A percentile compares a stretch with the other conserved stretches of the same genome.
These are phyloP conservation scores for Mormyrops boulengeri DNA, from an alignment of 2,797 vertebrate genomes.

Conservation along the genomic window DNA sequence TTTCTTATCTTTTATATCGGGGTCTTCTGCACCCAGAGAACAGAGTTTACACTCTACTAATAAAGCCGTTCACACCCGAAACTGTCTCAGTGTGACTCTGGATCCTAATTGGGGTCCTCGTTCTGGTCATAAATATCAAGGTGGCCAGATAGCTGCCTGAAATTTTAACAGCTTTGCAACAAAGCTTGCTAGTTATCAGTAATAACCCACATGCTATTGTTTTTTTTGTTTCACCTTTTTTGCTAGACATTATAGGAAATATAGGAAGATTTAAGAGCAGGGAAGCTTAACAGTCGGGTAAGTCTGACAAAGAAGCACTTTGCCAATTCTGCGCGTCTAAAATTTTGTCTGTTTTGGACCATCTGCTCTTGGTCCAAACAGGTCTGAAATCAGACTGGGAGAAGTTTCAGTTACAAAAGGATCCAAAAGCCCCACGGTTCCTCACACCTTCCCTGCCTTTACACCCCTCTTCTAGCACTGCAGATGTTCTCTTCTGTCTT, in stretches of 20 bases:
- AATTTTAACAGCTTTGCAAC: neutral
- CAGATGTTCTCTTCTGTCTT: neutral
- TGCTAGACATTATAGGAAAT: neutral
- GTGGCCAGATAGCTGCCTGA: neutral
- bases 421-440: neutral
- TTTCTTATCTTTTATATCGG: neutral
- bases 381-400: neutral
- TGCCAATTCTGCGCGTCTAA: neutral
- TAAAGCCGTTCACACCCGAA: neutral
- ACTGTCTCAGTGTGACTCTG: neutral
- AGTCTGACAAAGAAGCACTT: neutral
- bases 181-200: neutral
- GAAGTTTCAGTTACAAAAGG: neutral
- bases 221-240: neutral
- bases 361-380: neutral
- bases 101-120: neutral
- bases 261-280: neutral
- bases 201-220: neutral
- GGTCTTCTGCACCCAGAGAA: neutral
- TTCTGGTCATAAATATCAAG: neutral
- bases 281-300: neutral
- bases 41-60: neutral
- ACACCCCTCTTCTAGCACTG: neutral
- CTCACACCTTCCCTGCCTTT: neutral
- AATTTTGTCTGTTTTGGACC: neutral